Percentiles rank a stretch among this genome's conserved stretches.
Evolutionary conservation across 2,888 invertebrate genomes (phyloP).

Genomic region (Baccha elongata): DNA sequence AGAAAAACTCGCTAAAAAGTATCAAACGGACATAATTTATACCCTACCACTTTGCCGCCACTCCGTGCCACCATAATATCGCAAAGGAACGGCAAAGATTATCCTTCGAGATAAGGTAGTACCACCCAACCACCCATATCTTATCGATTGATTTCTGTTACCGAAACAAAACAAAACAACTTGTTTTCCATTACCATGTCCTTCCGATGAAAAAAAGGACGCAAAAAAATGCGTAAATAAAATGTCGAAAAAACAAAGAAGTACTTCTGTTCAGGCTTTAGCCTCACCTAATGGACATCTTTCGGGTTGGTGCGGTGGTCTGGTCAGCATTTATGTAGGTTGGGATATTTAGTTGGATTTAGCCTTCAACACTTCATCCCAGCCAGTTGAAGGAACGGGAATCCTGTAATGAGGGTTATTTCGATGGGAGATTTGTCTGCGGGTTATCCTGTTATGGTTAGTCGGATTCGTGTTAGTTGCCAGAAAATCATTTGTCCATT

Average conservation of each 20-base stretch:
- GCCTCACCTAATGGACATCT: constrained; percentile 53
- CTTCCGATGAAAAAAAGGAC: constrained; percentile 51
- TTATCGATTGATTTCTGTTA: constrained; percentile 71
- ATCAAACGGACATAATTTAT: constrained; percentile 74
- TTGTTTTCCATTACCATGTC: constrained; percentile 74
- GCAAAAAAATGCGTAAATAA: constrained; percentile 26
- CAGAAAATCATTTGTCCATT: constrained; percentile 74
- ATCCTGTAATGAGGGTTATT: constrained; percentile 72
- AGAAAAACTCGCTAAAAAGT: constrained; percentile 70
- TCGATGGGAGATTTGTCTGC: constrained; percentile 69
- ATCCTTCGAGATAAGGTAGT: constrained; percentile 70
- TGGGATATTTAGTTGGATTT: constrained; percentile 26
- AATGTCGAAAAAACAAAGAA: constrained; percentile 54
- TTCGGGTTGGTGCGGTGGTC: constrained; percentile 9
- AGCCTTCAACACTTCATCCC: constrained; percentile 64
- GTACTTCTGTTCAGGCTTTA: constrained; percentile 54
- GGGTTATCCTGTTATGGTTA: constrained; percentile 68
- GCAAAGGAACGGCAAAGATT: constrained; percentile 48
- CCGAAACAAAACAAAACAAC: constrained; percentile 72
- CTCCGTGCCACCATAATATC: constrained; percentile 22
- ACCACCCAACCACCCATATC: constrained; percentile 56
- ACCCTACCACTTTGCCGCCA: constrained; percentile 42
- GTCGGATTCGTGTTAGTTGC: constrained; percentile 61
- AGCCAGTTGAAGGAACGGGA: not conserved
- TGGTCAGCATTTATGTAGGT: constrained; percentile 41